Conservation (phyloP, 1,140 invertebrate genomes). For the Drosophila ercepeae region DNA sequence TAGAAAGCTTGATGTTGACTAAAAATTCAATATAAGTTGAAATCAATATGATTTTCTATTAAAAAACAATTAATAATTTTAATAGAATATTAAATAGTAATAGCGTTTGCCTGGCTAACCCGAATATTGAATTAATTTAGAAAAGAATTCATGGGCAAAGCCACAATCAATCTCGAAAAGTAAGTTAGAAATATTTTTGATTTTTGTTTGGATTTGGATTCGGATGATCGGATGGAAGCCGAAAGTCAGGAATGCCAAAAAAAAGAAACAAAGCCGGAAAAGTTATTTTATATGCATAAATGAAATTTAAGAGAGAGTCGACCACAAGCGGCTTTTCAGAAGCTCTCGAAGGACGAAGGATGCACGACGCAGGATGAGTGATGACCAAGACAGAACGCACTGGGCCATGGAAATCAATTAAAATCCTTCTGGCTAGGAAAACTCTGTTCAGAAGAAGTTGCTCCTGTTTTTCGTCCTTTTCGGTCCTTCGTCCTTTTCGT, state of each 20-base stretch:
- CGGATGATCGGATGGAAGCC: neutral
- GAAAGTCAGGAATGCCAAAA: neutral
- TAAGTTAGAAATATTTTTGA: neutral
- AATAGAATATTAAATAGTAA: too few species aligned
- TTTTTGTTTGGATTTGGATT: too few species aligned
- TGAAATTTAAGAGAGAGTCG: conserved; percentile 9
- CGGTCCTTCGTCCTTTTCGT: conserved; percentile 11
- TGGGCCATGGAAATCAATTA: conserved; percentile 83
- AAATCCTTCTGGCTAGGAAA: conserved; percentile 69
- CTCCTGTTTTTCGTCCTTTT: conserved; percentile 21
- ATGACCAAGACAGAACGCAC: conserved; percentile 73
- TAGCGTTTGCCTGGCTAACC: neutral
- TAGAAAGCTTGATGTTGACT: too few species aligned
- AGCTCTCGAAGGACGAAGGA: conserved; percentile 1
- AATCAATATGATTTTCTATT: too few species aligned
- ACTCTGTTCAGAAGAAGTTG: conserved; percentile 40
- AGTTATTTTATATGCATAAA: conserved; percentile 33
- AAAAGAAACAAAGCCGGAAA: neutral
- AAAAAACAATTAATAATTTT: too few species aligned
- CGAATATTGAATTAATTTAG: neutral
- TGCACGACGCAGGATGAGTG: conserved; percentile 19
- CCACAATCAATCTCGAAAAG: neutral
- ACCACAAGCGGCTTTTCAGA: conserved; percentile 28
- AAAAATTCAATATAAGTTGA: too few species aligned
- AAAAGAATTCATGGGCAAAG: neutral